phyloP scores from a whole-genome alignment of 2,113 vertebrate species.

The Pimephales promelas region DNA sequence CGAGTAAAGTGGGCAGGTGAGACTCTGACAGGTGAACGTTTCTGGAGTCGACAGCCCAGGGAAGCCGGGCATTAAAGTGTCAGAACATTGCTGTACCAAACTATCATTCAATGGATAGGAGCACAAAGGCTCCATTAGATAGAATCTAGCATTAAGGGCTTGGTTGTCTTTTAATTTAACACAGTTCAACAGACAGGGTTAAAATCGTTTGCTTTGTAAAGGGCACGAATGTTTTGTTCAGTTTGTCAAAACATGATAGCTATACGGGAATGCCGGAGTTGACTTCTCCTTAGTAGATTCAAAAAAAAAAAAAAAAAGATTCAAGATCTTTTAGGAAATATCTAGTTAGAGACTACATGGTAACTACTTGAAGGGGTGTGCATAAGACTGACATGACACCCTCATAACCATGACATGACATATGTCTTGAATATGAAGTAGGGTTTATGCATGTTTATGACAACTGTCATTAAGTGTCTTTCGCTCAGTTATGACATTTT shows the following conservation, averaged over 20 bases:
- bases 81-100: slow-evolving; percentile 40
- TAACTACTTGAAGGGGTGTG: too few species aligned
- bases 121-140: slow-evolving; percentile 18
- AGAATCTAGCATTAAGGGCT: slow-evolving; percentile 23
- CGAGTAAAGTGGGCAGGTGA: slow-evolving; percentile 37
- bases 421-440: too few species aligned
- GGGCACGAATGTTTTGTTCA: slow-evolving; percentile 3
- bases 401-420: too few species aligned
- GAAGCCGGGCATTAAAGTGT: slow-evolving; percentile 45
- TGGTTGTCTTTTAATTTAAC: slow-evolving; percentile 15
- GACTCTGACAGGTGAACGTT: slow-evolving; percentile 14
- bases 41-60: slow-evolving; percentile 12
- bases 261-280: not conserved
- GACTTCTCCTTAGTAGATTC: not conserved
- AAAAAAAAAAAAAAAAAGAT: too few species aligned
- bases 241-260: slow-evolving; percentile 18
- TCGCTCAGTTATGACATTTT: too few species aligned
- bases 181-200: slow-evolving; percentile 24
- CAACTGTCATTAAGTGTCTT: too few species aligned
- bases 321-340: too few species aligned
- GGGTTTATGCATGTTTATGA: too few species aligned
- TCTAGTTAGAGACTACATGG: too few species aligned
- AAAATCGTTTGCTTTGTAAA: slow-evolving; percentile 13
- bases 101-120: slow-evolving; percentile 30
- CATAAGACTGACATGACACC: too few species aligned